Base-by-base conservation (phyloP, 2,797 vertebrate species). In the Sebastes trivittatus region DNA sequence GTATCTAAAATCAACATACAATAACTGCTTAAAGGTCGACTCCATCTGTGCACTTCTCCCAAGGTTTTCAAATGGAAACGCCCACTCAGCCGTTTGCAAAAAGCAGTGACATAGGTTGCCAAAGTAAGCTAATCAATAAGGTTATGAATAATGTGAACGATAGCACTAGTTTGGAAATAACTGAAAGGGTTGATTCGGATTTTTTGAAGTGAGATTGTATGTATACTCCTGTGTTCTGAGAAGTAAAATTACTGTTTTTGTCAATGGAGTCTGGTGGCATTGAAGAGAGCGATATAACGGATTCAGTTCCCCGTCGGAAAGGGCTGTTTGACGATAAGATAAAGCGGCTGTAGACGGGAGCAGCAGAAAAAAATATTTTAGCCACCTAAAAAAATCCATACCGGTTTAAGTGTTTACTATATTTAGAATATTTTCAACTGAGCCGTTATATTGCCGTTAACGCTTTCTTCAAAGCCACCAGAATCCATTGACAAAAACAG, bases 31-130 rank as follows among this genome's bases (percentile, higher is more conserved):
- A 30, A 60, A 29, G 16, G 27, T 60, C 27, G 27, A 30, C 27
- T 30, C 25, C 0, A 38, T 60, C 58, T 60, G 16, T 1, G 27
- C 23, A 23, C 23, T 29, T 29, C 7, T 60, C 1, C 38, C 13
- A 6, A 42, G 38, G 13, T 42, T 27, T 58, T 8, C 25, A 60
- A 60, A 60, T 10, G 4, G 9, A 29, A 59, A 5, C 3, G 6
- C 5, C 56, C 25, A 18, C 22, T 56, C 54, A 23, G 22, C 10
- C 10, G 16, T 46, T 46, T 0, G 0, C 42, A 46, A 0, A 46
- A 46, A 46, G 14, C 16, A 55, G 52, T 23, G 10, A 55, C n/a
- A 5, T 22, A 55, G 5, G 52, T 22, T 22, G 11, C 22, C 55
- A 25, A 7, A 27, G 55, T 58, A n/a, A 27, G 6, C 55, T 16